Evolutionary conservation across 2,888 invertebrate genomes (phyloP).

Genomic region (Cephus sareptanus): DNA sequence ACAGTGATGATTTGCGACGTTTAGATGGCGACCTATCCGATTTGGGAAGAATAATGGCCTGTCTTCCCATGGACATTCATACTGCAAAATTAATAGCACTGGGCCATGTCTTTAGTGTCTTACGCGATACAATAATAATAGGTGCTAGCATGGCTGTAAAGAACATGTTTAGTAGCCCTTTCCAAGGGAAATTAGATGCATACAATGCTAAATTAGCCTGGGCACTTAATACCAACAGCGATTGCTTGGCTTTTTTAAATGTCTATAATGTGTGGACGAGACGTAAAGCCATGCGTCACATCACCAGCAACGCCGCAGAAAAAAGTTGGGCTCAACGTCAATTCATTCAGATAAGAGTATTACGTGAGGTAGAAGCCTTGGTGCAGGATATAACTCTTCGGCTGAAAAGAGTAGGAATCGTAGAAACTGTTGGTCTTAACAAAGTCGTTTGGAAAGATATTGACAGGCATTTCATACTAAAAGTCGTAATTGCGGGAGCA

Average conservation of each 20-base stretch:
- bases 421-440: constrained; percentile 66
- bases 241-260: constrained; percentile 84
- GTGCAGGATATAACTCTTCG: constrained; percentile 77
- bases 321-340: constrained; percentile 76
- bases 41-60: constrained; percentile 85
- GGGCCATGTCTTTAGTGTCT: constrained; percentile 86
- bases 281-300: constrained; percentile 71
- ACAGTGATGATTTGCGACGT: constrained; percentile 69
- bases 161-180: constrained; percentile 82
- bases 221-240: constrained; percentile 86
- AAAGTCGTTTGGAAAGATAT: constrained; percentile 65
- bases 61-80: constrained; percentile 84
- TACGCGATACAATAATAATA: constrained; percentile 88
- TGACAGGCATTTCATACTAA: constrained; percentile 74
- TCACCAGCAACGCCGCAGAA: constrained; percentile 68
- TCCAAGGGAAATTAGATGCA: constrained; percentile 75
- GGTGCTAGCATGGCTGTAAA: constrained; percentile 87
- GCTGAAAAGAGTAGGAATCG: constrained; percentile 73
- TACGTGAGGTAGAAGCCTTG: constrained; percentile 79
- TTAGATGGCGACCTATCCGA: constrained; percentile 90
- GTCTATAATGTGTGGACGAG: constrained; percentile 84
- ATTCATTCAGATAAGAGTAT: constrained; percentile 77
- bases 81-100: constrained; percentile 86
- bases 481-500: constrained; percentile 84
- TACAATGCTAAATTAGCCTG: constrained; percentile 83